Base-by-base conservation (phyloP, 2,797 vertebrate genomes). In the Halcyon smyrnensis region DNA sequence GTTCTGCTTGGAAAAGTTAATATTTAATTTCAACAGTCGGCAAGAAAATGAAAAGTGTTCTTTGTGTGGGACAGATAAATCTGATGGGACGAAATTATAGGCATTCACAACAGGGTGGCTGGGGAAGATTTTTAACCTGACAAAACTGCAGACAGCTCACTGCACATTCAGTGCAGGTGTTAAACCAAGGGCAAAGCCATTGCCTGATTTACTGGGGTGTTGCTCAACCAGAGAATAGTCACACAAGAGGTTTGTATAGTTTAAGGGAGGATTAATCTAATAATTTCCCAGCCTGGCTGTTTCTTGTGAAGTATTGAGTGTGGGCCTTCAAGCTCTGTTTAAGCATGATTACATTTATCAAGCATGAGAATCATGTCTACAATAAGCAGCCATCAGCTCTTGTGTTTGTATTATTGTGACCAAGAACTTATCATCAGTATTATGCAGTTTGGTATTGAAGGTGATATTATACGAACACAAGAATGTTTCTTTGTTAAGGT, bases 281-380 rank as follows among this genome's bases (percentile, higher is more conserved):
- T 57, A 28, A 30, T 60, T 75, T 73, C 12, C 51, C 9, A 51
- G 9, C 8, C 32, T 37, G 7, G 5, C 27, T 54, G 1, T 57
- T 78, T 57, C 57, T 57, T 53, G 12, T 34, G 37, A 62, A 36
- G 4, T 56, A 16, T 8, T 71, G 19, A 68, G 20, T 23, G 6
- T 12, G 12, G 11, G 6, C 10, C 76, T 77, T 91, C 36, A 74
- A 77, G 27, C 2, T 13, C 3, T 59, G 4, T 69, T 89, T 59
- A 64, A 73, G 24, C 16, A 67, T 0, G 0, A 16, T 83, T 71
- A 36, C 1, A 0, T 71, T 67, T 84, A 53, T 14, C 1, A 4
- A 51, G 15, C 7, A 9, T 25, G 50, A 28, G 20, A 53, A 57
- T 51, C 24, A 21, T 0, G 2, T 43, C 15, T 92, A 77, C 81